Base-by-base conservation (phyloP, 2,888 invertebrate genomes). In the Phortica magna region DNA sequence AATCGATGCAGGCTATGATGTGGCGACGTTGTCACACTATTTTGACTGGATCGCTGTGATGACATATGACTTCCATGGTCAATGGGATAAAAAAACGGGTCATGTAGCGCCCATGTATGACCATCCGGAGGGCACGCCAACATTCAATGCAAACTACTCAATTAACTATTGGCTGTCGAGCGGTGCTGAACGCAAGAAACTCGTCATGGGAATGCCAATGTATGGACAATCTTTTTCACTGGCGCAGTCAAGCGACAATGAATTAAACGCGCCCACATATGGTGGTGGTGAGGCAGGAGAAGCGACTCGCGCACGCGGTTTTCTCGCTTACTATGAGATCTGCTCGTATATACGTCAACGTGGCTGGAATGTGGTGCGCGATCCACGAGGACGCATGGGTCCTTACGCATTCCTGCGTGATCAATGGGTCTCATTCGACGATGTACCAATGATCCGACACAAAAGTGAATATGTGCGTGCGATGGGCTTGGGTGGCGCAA, bases 361-460 rank as follows among this genome's bases (percentile, higher is more conserved):
- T 77, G 95, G 95, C 1, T 97, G 97, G 96, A 94, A 94, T 55
- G 95, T 96, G 7, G 94, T 95, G 0, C 94, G 96, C 76, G 97
- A 98, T 89, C 93, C 95, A 0, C 94, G 95, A 74, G 95, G 96
- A 67, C 93, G 96, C 31, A 97, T 98, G 92, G 98, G 98, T 0
- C 98, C 98, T 0, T 98, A 97, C 88, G 97, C 98, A 0, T 95
- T 95, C 81, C 92, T 81, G 0, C 93, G 77, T 93, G 96, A 97
- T 89, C 98, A 98, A 87, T 98, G 98, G 98, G 98, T 98, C 7
- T 96, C 97, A 7, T 98, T 97, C 86, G 98, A 98, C 88, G 98
- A 98, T 90, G 94, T 95, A 53, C 94, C 94, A 53, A 97, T 97
- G 94, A 95, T 97, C 22, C 93, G 95, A 42, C 95, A 96, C 84